These are phyloP conservation scores for Saxidomus purpurata DNA, from an alignment of 1,140 invertebrate genomes.

Conservation along the genomic window DNA sequence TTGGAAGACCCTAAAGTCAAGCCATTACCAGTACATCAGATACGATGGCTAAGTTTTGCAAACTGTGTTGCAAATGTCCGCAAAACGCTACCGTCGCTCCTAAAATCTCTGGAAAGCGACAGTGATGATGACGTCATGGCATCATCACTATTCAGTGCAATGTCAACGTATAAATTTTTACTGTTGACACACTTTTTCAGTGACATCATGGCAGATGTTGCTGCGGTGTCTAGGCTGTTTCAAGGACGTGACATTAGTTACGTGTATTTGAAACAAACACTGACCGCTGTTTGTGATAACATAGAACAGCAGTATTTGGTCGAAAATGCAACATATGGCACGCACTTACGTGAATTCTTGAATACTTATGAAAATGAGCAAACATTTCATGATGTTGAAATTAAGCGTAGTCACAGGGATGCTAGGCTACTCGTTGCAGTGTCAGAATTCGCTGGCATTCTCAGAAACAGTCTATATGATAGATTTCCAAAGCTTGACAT, in stretches of 20 bases:
- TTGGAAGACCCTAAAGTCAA: slow-evolving; percentile 16
- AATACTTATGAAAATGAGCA: slow-evolving; percentile 5
- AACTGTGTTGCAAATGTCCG: slow-evolving; percentile 36
- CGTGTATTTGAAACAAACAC: not conserved
- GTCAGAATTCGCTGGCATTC: not conserved
- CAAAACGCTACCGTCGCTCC: not conserved
- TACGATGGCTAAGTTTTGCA: slow-evolving; percentile 1
- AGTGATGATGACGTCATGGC: slow-evolving; percentile 31
- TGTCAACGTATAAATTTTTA: slow-evolving; percentile 35
- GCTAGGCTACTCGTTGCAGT: not conserved
- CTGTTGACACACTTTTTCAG: slow-evolving; percentile 32
- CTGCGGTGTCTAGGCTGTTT: not conserved
- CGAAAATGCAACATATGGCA: slow-evolving; percentile 25
- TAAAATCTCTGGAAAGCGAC: slow-evolving; percentile 38
- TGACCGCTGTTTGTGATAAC: slow-evolving; percentile 21
- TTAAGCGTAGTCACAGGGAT: slow-evolving; percentile 17
- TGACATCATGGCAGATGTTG: slow-evolving; percentile 44
- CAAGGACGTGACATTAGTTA: slow-evolving; percentile 23
- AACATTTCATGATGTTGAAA: slow-evolving; percentile 1
- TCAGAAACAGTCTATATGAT: not conserved
- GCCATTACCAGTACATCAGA: slow-evolving; percentile 21
- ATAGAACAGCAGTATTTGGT: slow-evolving; percentile 52
- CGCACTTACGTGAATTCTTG: not conserved
- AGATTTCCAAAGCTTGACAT: slow-evolving; percentile 40
- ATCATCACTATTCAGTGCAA: not conserved